These are phyloP conservation scores for Brachyptera putata DNA, from an alignment of 2,888 invertebrate species.

Conservation along the genomic window DNA sequence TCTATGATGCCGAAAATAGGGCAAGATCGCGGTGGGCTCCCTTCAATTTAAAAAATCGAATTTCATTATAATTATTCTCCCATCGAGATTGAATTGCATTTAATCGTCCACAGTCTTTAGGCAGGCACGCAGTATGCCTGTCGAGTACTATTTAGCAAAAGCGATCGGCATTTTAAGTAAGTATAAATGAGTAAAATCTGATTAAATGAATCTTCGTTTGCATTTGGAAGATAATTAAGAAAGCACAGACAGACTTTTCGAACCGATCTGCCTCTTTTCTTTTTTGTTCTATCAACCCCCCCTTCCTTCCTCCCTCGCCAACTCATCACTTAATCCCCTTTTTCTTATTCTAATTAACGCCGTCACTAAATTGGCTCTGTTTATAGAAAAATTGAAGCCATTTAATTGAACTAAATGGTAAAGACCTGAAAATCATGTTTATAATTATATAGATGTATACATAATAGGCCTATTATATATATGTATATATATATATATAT, in stretches of 20 bases:
- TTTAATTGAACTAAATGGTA: no score
- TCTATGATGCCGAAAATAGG: no score
- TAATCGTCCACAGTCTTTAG: not conserved
- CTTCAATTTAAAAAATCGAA: no score
- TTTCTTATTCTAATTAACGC: not conserved
- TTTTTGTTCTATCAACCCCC: not conserved
- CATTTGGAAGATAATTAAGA: constrained; percentile 8
- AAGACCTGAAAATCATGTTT: no score
- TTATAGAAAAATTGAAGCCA: no score
- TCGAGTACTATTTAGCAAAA: not conserved
- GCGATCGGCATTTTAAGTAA: not conserved
- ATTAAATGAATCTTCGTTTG: constrained; percentile 10
- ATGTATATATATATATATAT: no score
- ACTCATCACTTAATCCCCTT: no score
- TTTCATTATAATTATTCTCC: no score
- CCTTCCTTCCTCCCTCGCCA: not conserved
- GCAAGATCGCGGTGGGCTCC: no score
- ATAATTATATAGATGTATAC: no score
- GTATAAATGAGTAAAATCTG: constrained; percentile 16
- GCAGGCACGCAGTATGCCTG: no score
- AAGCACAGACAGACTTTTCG: not conserved
- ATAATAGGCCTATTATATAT: no score
- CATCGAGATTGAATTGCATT: not conserved
- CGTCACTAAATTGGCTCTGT: not conserved
- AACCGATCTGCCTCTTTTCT: not conserved